Base-by-base conservation (phyloP, 2,797 vertebrate species). In the Neostethus bicornis region DNA sequence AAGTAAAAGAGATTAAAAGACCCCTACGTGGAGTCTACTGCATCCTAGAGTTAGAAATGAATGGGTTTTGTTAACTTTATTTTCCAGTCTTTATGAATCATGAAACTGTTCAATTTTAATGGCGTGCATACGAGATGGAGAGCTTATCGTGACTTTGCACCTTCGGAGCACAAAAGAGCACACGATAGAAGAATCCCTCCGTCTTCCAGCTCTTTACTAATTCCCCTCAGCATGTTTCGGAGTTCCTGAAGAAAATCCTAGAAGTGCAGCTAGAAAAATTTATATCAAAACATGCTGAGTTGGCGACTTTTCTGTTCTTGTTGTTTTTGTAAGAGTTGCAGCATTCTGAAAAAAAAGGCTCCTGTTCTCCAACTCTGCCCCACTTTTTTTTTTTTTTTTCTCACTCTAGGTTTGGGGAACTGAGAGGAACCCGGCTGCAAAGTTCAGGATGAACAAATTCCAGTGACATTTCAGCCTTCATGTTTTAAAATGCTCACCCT, bases 41-140 rank as follows among this genome's bases (percentile, higher is more conserved):
- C 49, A 59, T 35, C 47, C 60, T 41, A 63, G 41, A 31, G 23
- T 51, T 38, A 29, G 11, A 32, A 17, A 23, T 60, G 66, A 78
- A 66, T 69, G 65, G 73, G 52, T 69, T 44, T 37, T 62, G 39
- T 51, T 69, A 47, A 73, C 64, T 51, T 5, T 24, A 56, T 64
- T 77, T 59, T 77, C 67, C 62, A 75, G 61, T 77, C 60, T 54
- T 38, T 67, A 54, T 62, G 47, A 68, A 70, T 66, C 44, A 14
- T 60, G 79, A 74, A 70, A 51, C 60, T 66, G 66, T 71, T 77
- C 49, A 32, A 34, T 58, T 78, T 71, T 53, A 76, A 77, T 73
- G 56, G 48, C 31, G 58, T 56, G 61, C 50, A 32, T 42, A 50
- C 62, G 10, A 42, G 65, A 63, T 76, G 49, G 58, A 43, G 59